Base-by-base conservation (phyloP, 1,140 invertebrate species). In the Drosophila repleta region DNA sequence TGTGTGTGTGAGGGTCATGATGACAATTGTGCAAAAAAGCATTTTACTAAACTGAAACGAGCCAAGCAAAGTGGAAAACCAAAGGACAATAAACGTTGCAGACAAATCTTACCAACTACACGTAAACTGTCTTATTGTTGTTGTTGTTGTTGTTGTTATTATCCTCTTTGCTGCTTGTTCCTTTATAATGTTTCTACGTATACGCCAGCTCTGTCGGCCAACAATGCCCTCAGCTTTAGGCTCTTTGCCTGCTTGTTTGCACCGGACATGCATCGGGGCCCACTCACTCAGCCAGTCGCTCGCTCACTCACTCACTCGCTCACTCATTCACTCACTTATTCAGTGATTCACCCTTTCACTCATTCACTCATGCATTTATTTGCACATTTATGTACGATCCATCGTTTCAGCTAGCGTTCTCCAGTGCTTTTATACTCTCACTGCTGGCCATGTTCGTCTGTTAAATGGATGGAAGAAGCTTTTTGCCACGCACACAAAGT, bases 101-200 rank as follows among this genome's bases (percentile, higher is more conserved):
- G 83, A 88, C 83, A 87, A 88, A 87, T 87, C 83, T 87, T 87
- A 87, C 88, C 83, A 87, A 88, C 78, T 87, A 70, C 69, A 57
- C 61, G 48, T 65, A 65, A 55, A 64, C 74, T 77, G 61, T 17
- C 68, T 37, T 46, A 39, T 48, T 62, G 58, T 60, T 49, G 56
- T 48, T 21, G n/a, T 48, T 39, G 6, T 29, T 58, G 20, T 52
- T 55, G 55, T 48, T 45, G 43, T 57, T 57, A 66, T 80, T 84
- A 76, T 80, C 49, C 76, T 65, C 69, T 74, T 48, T 58, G 60
- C 51, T 73, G 56, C 32, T 53, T 43, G 70, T 41, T 24, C 71
- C 58, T 63, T 58, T 74, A 69, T 69, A 74, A 58, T 69, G 56
- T 69, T 57, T 20, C 57, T 24, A 29, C 46, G 48, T 35, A 29